Evolutionary conservation across 2,113 vertebrate species (phyloP).

Genomic region (Notiomystis cincta): DNA sequence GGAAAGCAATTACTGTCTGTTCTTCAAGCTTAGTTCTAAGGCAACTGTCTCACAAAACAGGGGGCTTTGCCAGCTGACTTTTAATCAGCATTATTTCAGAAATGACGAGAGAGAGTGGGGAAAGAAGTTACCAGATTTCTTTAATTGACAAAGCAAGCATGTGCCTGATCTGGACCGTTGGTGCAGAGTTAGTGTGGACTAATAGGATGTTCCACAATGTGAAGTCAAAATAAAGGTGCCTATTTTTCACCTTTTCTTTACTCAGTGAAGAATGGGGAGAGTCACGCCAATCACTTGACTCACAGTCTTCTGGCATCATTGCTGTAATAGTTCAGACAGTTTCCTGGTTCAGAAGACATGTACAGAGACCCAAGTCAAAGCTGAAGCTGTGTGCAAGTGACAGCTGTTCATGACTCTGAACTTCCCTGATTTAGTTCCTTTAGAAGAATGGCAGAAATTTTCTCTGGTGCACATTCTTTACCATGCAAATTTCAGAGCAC

Average conservation of each 20-base stretch:
- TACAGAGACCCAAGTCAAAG: neutral
- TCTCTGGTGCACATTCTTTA: neutral
- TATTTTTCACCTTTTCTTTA: neutral
- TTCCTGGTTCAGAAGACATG: neutral
- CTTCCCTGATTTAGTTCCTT: neutral
- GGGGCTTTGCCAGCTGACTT: neutral
- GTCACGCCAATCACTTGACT: neutral
- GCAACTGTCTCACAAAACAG: neutral
- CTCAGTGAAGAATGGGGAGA: neutral
- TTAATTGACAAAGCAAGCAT: fast-evolving
- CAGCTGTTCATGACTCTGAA: neutral
- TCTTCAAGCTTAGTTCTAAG: constrained; percentile 3
- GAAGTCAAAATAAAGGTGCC: neutral
- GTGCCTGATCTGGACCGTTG: neutral
- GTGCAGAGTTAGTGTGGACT: neutral
- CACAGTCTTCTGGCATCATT: neutral
- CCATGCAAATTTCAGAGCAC: neutral
- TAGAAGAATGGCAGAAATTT: neutral
- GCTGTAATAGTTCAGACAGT: neutral
- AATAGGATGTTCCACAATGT: neutral
- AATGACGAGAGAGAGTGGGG: neutral
- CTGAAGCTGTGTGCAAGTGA: neutral
- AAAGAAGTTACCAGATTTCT: neutral
- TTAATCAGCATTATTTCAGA: neutral
- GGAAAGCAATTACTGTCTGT: neutral